Evolutionary conservation across 1,140 invertebrate genomes (phyloP), one percentile per base, ranked within the genome.

Genomic region (Asobara japonica): DNA sequence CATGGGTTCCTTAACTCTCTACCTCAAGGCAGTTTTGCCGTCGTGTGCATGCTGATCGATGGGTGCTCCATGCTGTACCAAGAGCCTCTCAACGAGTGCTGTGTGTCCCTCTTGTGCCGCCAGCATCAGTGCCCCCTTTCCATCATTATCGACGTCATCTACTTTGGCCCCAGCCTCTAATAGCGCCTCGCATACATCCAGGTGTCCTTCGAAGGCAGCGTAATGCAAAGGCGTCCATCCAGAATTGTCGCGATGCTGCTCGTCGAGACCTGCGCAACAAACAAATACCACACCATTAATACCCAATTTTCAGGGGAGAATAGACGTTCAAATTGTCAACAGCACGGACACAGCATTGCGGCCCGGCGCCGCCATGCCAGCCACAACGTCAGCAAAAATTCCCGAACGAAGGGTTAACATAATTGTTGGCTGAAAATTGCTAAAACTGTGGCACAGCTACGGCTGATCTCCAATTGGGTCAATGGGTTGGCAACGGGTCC

Each of bases 171-270:
- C 96, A n/a, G 95, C 95, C 80, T 97, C 96, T 0, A 98, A 83
- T 18, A 98, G 86, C 8, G 94, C 92, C 74, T 95, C 92, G 77
- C 94, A 94, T 22, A 97, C 96, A 78, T 96, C 94, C 68, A 91
- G 87, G 84, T 98, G 96, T 30, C 95, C 96, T 88, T 98, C 96
- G 80, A 97, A 97, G 20, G 96, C 95, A 7, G 96, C 93, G 78
- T 95, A 97, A 83, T 98, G 97, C 30, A 98, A 83, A 2, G 96
- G 96, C 3, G 96, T 97, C 96, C 96, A 97, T 0, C 97, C 96
- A 0, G 94, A 94, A 88, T 96, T 96, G 77, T 96, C 95, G 30
- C 95, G 88, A 80, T 97, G 96, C 72, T 95, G 94, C 80, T 97
- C 96, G 81, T 97, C 97, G 36, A 98, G 85, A 1, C 97, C 93